Evolutionary conservation across 1,140 invertebrate species (phyloP), one percentile per base, ranked within the genome.

Genomic region (Pectinophora gossypiella): DNA sequence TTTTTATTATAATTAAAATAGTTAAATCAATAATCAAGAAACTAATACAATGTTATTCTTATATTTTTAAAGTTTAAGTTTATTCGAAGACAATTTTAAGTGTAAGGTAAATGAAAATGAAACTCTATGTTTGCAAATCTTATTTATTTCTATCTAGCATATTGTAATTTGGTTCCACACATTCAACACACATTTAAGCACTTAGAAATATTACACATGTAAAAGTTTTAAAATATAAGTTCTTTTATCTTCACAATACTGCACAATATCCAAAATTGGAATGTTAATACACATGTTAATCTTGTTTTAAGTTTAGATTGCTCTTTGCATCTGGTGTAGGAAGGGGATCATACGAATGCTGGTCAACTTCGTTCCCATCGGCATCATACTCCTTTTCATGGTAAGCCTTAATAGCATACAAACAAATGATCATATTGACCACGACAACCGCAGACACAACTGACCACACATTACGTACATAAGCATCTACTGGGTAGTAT

Each of bases 341-440:
- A 38, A 49, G 19, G 45, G 59, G 40, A n/a, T 50, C 50, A 23
- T 86, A 85, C 10, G 53, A 55, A 61, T 81, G 83, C 45, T 87
- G 81, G 46, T 85, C 72, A 54, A 88, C 82, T 73, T 89, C 86
- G 77, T 89, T 90, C 13, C 90, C 89, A 63, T 92, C 77, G 48
- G 90, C 89, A 64, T 92, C 90, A 78, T 90, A 89, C 53, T 90
- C 89, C 68, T 89, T 78, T 66, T 96, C 95, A 61, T 91, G 88
- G 68, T 93, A 93, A 5, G 94, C 95, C 72, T 92, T 91, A 72
- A 93, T 93, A n/a, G 91, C 92, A 89, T 96, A 97, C 22, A 90
- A 72, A 61, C 88, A 90, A 52, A 97, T 93, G 56, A 97, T 95
- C 2, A 93, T 61, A 82, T 96, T 94, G 0, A 96, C 94, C 20